A percentile compares a stretch with the other conserved stretches of the same genome.
phyloP scores from a whole-genome alignment of 2,113 vertebrate genomes.

The Symphodus melops region DNA sequence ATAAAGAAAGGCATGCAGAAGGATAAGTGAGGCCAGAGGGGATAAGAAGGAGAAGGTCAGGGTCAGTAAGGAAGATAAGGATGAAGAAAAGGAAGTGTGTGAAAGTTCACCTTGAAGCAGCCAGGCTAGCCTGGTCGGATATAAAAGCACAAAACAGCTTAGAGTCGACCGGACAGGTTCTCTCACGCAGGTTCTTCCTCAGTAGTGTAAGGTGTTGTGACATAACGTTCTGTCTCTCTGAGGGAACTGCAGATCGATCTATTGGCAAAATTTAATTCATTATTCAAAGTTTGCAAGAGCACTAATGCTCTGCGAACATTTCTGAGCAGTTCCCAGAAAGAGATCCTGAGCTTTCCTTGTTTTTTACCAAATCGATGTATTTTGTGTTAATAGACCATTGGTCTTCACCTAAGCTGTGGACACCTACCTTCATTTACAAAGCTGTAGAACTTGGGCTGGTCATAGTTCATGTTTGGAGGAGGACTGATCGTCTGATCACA shows the following conservation, averaged over 20 bases:
- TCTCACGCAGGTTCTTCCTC: not conserved
- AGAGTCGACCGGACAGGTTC: not conserved
- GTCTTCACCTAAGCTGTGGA: not conserved
- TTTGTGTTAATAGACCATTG: not conserved
- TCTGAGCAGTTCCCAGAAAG: conserved; percentile 2
- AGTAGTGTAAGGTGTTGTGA: not conserved
- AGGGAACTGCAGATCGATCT: not conserved
- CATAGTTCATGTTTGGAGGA: conserved; percentile 68
- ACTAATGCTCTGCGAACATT: not conserved
- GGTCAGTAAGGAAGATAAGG: conserved; percentile 56
- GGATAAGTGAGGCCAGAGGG: conserved; percentile 47
- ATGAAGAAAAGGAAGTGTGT: conserved; percentile 54
- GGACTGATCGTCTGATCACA: conserved; percentile 72
- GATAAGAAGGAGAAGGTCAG: conserved; percentile 51
- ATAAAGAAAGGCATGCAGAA: conserved; percentile 22
- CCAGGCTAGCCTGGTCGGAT: not conserved
- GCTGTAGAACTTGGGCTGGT: conserved; percentile 76
- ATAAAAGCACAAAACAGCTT: conserved; percentile 27
- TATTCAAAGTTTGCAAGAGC: not conserved
- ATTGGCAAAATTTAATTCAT: not conserved
- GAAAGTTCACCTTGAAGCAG: conserved; percentile 55
- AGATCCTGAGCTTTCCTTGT: not conserved
- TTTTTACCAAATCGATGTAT: not conserved
- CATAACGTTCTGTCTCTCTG: not conserved
- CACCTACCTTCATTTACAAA: conserved; percentile 86